Evolutionary conservation across 2,888 invertebrate species (phyloP), one percentile per base, ranked within the genome.

Genomic region (Callyntrura sp.): DNA sequence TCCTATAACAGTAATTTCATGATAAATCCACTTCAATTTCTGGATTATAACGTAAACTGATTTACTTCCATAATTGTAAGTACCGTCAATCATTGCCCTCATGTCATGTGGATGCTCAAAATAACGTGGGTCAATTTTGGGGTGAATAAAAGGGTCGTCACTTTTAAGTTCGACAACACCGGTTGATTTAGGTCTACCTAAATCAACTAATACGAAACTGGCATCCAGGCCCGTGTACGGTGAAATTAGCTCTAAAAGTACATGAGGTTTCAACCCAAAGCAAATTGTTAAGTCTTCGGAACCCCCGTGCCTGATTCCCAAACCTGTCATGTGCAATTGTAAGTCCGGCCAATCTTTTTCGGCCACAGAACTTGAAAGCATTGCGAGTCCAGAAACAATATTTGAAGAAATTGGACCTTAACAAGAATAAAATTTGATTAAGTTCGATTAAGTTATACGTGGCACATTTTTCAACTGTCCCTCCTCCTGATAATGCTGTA

Each of bases 391-490:
- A 17, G 84, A 25, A 6, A 89, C 85, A 6, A 84, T 45, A 57
- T 85, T 89, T 0, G 79, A 84, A 14, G 89, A 85, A 8, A 89
- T 85, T 17, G 89, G 89, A 57, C 88, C 88, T 88, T 73, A 25
- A n/a, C n/a, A 23, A 57, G 1, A 55, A 51, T 76, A 11, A 17
- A 55, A 14, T 76, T 48, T 76, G 17, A n/a, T n/a, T n/a, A n/a
- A n/a, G n/a, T n/a, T n/a, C n/a, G n/a, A n/a, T n/a, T n/a, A n/a
- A n/a, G n/a, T n/a, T n/a, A n/a, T n/a, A n/a, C n/a, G n/a, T n/a
- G n/a, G n/a, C n/a, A n/a, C n/a, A n/a, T n/a, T n/a, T n/a, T n/a
- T n/a, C n/a, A n/a, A n/a, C n/a, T n/a, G n/a, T n/a, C n/a, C n/a
- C n/a, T n/a, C n/a, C n/a, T n/a, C n/a, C n/a, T n/a, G n/a, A n/a